Evolutionary conservation across 1,140 invertebrate species (phyloP).

Genomic region (Aethina tumida): DNA sequence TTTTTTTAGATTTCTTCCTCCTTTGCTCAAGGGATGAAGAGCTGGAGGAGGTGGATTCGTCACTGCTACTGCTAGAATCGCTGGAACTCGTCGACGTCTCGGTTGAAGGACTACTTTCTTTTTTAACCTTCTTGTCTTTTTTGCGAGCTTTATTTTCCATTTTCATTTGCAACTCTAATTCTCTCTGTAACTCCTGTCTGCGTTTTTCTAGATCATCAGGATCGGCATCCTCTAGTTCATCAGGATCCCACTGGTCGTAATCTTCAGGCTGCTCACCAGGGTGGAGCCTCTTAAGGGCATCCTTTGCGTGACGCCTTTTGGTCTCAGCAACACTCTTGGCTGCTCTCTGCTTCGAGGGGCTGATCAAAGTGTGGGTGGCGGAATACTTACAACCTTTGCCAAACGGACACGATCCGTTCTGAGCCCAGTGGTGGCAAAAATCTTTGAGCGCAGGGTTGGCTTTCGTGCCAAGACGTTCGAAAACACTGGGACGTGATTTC

Average conservation of each 20-base stretch:
- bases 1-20: slow-evolving; percentile 42
- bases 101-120: slow-evolving; percentile 56
- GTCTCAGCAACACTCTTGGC: slow-evolving; percentile 53
- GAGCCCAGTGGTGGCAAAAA: slow-evolving; percentile 64
- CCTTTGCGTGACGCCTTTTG: slow-evolving; percentile 46
- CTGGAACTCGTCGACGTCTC: slow-evolving; percentile 51
- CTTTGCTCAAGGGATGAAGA: slow-evolving; percentile 39
- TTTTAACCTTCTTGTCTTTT: slow-evolving; percentile 52
- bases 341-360: slow-evolving; percentile 58
- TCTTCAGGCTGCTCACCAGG: slow-evolving; percentile 57
- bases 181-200: slow-evolving; percentile 62
- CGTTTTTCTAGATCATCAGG: slow-evolving; percentile 69
- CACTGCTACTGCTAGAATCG: slow-evolving; percentile 48
- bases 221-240: slow-evolving; percentile 71
- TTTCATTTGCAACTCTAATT: slow-evolving; percentile 66
- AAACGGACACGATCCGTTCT: slow-evolving; percentile 63
- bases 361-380: slow-evolving; percentile 59
- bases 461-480: slow-evolving; percentile 66
- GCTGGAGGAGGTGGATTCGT: slow-evolving; percentile 45
- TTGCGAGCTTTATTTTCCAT: slow-evolving; percentile 47
- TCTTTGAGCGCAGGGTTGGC: slow-evolving; percentile 44
- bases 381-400: slow-evolving; percentile 66
- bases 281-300: slow-evolving; percentile 52
- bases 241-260: slow-evolving; percentile 67
- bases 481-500: slow-evolving; percentile 59